Conservation (phyloP, 1,140 invertebrate genomes). For the Ectropis grisescens region DNA sequence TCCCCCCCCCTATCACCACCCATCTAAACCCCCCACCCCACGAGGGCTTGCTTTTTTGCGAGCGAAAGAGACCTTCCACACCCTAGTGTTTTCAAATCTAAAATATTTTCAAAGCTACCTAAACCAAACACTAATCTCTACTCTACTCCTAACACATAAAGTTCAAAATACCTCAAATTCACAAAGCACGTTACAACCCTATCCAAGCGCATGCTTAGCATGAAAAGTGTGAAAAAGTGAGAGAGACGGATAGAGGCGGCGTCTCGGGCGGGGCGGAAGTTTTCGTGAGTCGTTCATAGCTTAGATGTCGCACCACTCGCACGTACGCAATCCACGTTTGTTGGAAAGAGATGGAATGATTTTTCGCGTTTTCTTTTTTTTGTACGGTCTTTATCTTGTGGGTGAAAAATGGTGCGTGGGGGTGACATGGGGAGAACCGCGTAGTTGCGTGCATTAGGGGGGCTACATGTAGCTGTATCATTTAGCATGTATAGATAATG, state of each 20-base stretch:
- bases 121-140: no score
- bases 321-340: constrained; percentile 18
- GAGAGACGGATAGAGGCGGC: constrained; percentile 65
- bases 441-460: constrained; percentile 21
- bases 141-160: no score
- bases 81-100: constrained; percentile 58
- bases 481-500: constrained; percentile 45
- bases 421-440: constrained; percentile 18
- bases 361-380: constrained; percentile 69
- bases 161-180: no score
- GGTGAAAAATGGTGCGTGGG: constrained; percentile 57
- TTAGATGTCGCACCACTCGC: constrained; percentile 53
- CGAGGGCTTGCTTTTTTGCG: constrained; percentile 62
- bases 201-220: constrained; percentile 14
- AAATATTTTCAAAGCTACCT: constrained; percentile 58
- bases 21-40: constrained; percentile 35
- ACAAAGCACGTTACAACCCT: constrained; percentile 22
- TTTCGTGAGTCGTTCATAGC: constrained; percentile 65
- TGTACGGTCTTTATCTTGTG: constrained; percentile 66
- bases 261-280: constrained; percentile 67
- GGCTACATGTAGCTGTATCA: constrained; percentile 60
- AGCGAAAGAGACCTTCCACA: constrained; percentile 63
- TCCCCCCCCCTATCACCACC: constrained; percentile 23
- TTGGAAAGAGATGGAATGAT: constrained; percentile 41
- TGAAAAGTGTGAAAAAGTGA: constrained; percentile 69